Evolutionary conservation across 1,140 invertebrate species (phyloP).

Genomic region (Drosophila sechellia): DNA sequence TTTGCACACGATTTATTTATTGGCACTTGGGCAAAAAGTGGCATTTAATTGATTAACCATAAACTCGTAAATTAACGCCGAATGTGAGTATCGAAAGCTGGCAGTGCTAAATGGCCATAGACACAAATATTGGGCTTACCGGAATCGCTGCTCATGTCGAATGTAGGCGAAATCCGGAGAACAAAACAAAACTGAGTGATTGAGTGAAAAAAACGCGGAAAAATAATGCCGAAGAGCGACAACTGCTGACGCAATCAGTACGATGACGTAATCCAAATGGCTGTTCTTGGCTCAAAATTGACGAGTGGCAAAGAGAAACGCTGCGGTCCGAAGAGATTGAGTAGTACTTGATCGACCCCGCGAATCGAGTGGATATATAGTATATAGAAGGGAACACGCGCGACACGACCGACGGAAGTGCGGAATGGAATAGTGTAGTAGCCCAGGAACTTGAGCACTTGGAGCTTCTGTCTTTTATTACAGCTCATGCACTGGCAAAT

Average conservation of each 20-base stretch:
- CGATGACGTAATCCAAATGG: slow-evolving; percentile 25
- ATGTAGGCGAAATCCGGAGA: slow-evolving; percentile 10
- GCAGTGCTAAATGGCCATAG: slow-evolving; percentile 13
- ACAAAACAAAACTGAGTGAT: slow-evolving; percentile 22
- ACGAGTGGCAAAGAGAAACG: slow-evolving; percentile 23
- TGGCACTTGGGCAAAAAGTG: slow-evolving; percentile 19
- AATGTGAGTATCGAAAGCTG: slow-evolving; percentile 2
- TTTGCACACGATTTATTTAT: slow-evolving; percentile 31
- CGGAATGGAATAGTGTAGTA: neutral
- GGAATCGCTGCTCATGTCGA: slow-evolving; percentile 38
- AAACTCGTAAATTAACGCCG: slow-evolving; percentile 45
- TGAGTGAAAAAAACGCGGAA: neutral
- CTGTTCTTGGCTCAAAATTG: slow-evolving; percentile 22
- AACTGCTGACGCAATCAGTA: slow-evolving; percentile 9
- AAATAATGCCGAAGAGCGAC: neutral
- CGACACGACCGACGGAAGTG: slow-evolving; percentile 15
- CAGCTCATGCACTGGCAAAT: slow-evolving; percentile 39
- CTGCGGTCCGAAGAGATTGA: neutral
- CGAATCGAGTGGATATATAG: neutral
- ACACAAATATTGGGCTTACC: slow-evolving; percentile 15
- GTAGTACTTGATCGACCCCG: slow-evolving; percentile 4
- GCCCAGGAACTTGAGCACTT: slow-evolving; percentile 4
- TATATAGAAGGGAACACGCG: slow-evolving; percentile 6
- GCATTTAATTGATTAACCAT: slow-evolving; percentile 46
- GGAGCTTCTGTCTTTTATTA: slow-evolving; percentile 41